Conservation (phyloP, 2,888 invertebrate genomes). For the Leptinotarsa tumamoca region DNA sequence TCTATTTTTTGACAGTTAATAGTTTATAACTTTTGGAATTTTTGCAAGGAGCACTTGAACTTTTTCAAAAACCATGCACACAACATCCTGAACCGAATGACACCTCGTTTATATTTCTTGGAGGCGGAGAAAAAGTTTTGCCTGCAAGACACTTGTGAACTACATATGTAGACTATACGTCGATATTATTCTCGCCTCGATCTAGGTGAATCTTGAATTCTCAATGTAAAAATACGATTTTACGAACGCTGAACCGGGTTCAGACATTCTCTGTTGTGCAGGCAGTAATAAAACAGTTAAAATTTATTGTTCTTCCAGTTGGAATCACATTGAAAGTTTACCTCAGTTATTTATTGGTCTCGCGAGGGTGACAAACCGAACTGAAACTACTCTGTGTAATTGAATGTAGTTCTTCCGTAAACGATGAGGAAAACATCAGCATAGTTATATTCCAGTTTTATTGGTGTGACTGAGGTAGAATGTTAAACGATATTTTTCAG, state of each 20-base stretch:
- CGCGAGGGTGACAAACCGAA: slow-evolving; percentile 34
- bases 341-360: slow-evolving; percentile 30
- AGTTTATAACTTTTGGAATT: too few species aligned
- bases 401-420: slow-evolving; percentile 34
- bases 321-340: slow-evolving; percentile 20
- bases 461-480: slow-evolving; percentile 8
- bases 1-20: too few species aligned
- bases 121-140: too few species aligned
- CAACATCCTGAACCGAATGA: too few species aligned
- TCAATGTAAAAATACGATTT: background rate
- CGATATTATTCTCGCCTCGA: too few species aligned
- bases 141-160: too few species aligned
- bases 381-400: slow-evolving; percentile 38
- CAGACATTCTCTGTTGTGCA: slow-evolving; percentile 5
- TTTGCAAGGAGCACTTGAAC: too few species aligned
- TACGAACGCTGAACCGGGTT: background rate
- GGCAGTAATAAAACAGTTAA: slow-evolving; percentile 8
- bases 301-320: slow-evolving; percentile 16
- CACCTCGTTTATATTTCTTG: too few species aligned
- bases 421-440: slow-evolving; percentile 35
- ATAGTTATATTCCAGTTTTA: slow-evolving; percentile 35
- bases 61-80: too few species aligned
- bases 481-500: background rate
- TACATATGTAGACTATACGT: too few species aligned
- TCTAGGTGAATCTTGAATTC: too few species aligned